Conservation (phyloP, 2,113 vertebrate species). For the Ctenodactylus gundi region DNA sequence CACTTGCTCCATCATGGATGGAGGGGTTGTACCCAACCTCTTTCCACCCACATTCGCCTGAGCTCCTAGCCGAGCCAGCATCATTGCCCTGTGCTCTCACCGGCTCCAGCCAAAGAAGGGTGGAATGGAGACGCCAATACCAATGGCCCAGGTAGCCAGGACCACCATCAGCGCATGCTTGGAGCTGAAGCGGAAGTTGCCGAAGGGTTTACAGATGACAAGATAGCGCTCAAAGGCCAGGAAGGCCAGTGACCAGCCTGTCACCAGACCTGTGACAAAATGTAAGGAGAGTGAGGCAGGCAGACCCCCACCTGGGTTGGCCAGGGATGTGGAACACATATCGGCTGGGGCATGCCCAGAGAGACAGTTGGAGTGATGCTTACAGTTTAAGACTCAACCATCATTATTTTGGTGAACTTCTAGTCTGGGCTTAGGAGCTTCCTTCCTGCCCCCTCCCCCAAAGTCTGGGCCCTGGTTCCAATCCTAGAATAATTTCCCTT, state of each 20-base stretch:
- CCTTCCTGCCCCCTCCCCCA: background rate
- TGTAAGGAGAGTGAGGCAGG: background rate
- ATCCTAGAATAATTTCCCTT: background rate
- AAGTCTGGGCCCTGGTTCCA: background rate
- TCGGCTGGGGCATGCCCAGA: background rate
- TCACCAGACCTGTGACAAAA: slow-evolving; percentile 83
- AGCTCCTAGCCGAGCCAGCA: background rate
- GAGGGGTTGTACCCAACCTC: background rate
- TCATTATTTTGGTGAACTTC: background rate
- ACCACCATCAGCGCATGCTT: slow-evolving; percentile 84
- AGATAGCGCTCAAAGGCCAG: slow-evolving; percentile 88
- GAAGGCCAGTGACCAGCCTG: slow-evolving; percentile 89
- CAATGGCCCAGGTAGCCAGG: slow-evolving; percentile 85
- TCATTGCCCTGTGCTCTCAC: slow-evolving; percentile 62
- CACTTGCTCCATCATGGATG: background rate
- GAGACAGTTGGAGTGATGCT: background rate
- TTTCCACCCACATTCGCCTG: background rate
- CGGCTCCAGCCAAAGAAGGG: slow-evolving; percentile 92
- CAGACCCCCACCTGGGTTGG: background rate
- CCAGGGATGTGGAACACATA: background rate
- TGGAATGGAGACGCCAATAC: slow-evolving; percentile 82
- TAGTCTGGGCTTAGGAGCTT: background rate
- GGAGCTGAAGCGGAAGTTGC: slow-evolving; percentile 86
- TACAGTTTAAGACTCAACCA: background rate
- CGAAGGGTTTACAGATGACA: slow-evolving; percentile 91